A percentile compares a stretch with the other conserved stretches of the same genome.
Evolutionary conservation across 2,113 vertebrate genomes (phyloP).

Genomic region (Gobius niger): DNA sequence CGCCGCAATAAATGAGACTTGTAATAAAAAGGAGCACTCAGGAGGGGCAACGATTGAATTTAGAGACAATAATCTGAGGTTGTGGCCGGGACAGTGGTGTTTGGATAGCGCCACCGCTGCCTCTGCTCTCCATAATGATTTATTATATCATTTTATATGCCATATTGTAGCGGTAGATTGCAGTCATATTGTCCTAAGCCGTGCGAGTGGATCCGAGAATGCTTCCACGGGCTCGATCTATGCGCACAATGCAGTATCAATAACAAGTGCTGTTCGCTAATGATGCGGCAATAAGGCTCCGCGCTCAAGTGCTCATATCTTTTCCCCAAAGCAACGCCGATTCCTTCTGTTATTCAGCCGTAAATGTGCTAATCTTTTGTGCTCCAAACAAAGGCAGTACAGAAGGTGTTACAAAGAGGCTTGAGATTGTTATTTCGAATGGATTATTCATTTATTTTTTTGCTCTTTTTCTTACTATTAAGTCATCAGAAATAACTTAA

Average conservation of each 20-base stretch:
- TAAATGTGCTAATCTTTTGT: constrained; percentile 4
- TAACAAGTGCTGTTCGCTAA: constrained; percentile 22
- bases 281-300: constrained; percentile 6
- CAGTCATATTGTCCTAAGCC: constrained; percentile 46
- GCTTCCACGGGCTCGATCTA: constrained; percentile 21
- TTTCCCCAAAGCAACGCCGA: not conserved
- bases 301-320: not conserved
- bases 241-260: constrained; percentile 40
- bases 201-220: constrained; percentile 39
- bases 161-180: constrained; percentile 54
- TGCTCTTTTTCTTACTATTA: not conserved
- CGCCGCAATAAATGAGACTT: constrained; percentile 70
- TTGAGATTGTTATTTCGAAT: not conserved
- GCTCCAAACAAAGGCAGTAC: not conserved
- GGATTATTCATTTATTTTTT: too few species aligned
- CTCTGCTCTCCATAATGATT: constrained; percentile 63
- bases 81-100: constrained; percentile 65
- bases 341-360: constrained; percentile 2
- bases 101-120: constrained; percentile 46
- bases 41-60: constrained; percentile 63
- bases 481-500: not conserved
- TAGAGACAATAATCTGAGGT: constrained; percentile 68
- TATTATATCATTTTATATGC: constrained; percentile 65
- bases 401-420: not conserved
- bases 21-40: constrained; percentile 69